Percentiles rank a stretch among this genome's conserved stretches.
These are phyloP conservation scores for Malacoctenus gilli DNA, from an alignment of 2,797 vertebrate species.

Conservation along the genomic window DNA sequence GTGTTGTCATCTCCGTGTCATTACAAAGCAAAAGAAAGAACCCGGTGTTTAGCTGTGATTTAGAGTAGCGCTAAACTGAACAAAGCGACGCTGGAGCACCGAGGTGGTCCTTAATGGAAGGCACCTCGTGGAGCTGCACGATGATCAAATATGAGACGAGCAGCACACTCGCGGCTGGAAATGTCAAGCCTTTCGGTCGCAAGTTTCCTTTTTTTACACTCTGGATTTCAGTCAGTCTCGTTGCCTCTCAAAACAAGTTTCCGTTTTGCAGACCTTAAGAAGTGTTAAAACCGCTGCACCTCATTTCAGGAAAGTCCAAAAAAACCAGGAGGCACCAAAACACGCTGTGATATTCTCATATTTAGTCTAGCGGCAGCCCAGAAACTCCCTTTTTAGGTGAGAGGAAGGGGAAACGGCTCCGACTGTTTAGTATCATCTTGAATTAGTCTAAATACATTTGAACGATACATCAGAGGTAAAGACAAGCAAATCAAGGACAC, in stretches of 20 bases:
- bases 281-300: constrained; percentile 27
- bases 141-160: background rate
- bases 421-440: too few species aligned
- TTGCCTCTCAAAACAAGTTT: constrained; percentile 37
- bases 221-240: constrained; percentile 48
- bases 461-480: too few species aligned
- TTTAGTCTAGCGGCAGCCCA: too few species aligned
- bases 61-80: constrained; percentile 22
- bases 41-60: constrained; percentile 59
- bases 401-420: too few species aligned
- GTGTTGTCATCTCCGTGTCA: constrained; percentile 58
- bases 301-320: constrained; percentile 8
- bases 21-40: constrained; percentile 37
- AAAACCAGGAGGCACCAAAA: background rate
- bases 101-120: constrained; percentile 5
- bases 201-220: constrained; percentile 7
- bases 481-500: too few species aligned
- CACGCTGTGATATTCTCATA: constrained; percentile 16
- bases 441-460: too few species aligned
- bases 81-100: too few species aligned
- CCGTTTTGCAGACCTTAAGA: constrained; percentile 13
- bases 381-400: too few species aligned
- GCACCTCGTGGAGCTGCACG: constrained; percentile 13
- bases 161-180: constrained; percentile 15
- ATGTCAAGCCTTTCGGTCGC: constrained; percentile 8